phyloP scores from a whole-genome alignment of 2,113 vertebrate genomes.

The Burhinus bistriatus region DNA sequence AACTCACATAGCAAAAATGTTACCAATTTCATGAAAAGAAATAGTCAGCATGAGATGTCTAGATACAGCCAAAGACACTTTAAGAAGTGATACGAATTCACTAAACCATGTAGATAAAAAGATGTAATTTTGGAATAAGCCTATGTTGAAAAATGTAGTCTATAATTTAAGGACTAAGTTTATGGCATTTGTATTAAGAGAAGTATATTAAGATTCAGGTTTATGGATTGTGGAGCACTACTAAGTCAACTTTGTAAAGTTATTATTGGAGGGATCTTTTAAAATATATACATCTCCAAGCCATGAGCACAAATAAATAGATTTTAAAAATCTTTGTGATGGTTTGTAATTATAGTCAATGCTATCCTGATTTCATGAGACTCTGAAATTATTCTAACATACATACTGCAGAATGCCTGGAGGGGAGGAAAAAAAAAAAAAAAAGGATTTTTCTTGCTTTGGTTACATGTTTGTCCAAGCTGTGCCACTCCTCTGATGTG shows the following conservation, averaged over 20 bases:
- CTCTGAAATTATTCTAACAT: background rate
- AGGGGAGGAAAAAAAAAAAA: background rate
- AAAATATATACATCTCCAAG: background rate
- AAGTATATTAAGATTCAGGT: background rate
- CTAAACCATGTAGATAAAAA: background rate
- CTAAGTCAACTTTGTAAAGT: background rate
- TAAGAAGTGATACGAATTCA: background rate
- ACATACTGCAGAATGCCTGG: background rate
- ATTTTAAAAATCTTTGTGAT: background rate
- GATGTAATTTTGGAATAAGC: background rate
- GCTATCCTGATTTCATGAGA: background rate
- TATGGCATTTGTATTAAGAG: background rate
- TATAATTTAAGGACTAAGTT: background rate
- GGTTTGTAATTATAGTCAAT: background rate
- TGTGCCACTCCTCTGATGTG: background rate
- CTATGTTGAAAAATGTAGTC: background rate
- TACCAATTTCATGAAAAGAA: background rate
- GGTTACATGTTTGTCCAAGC: background rate
- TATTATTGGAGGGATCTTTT: background rate
- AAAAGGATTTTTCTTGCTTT: background rate
- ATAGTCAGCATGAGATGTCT: background rate
- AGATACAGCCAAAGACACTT: background rate
- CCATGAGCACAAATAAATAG: background rate
- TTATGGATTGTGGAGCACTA: background rate
- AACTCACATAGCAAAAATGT: background rate